These are phyloP conservation scores for Leptosomus discolor DNA, from an alignment of 2,113 vertebrate species.

Conservation along the genomic window DNA sequence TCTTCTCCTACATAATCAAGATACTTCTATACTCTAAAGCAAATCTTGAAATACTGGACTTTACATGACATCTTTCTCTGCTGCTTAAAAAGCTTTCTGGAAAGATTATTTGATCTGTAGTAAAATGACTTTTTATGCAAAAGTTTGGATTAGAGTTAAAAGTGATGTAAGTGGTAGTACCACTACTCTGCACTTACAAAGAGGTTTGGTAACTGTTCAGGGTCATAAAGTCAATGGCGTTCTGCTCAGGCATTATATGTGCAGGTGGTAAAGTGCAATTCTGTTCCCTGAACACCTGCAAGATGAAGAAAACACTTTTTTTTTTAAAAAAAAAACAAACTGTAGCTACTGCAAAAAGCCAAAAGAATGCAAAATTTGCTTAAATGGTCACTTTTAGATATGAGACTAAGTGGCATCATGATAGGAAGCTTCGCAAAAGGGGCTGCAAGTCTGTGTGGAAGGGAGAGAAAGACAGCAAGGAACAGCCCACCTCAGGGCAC, in stretches of 20 bases:
- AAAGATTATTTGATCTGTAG: not conserved
- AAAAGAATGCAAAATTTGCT: not conserved
- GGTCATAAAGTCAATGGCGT: not conserved
- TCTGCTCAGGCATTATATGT: not conserved
- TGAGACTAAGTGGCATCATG: not conserved
- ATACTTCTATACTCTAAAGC: not conserved
- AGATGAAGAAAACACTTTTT: not conserved
- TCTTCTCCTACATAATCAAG: not conserved
- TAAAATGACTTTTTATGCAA: not conserved
- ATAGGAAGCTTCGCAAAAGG: not conserved
- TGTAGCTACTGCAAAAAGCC: not conserved
- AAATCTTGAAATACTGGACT: not conserved
- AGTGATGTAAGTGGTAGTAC: not conserved
- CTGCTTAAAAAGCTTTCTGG: not conserved
- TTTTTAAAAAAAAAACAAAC: too few relatives aligned
- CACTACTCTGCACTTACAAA: not conserved
- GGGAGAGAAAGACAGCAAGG: not conserved
- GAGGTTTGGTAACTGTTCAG: not conserved
- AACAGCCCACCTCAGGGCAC: not conserved
- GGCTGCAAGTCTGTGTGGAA: not conserved
- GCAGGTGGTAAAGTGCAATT: not conserved
- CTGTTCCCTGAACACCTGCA: not conserved
- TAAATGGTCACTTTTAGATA: not conserved
- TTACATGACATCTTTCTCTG: not conserved
- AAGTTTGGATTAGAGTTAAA: not conserved